These are phyloP conservation scores for Muntiacus muntjak DNA, from an alignment of 2,113 vertebrate genomes.

Conservation along the genomic window DNA sequence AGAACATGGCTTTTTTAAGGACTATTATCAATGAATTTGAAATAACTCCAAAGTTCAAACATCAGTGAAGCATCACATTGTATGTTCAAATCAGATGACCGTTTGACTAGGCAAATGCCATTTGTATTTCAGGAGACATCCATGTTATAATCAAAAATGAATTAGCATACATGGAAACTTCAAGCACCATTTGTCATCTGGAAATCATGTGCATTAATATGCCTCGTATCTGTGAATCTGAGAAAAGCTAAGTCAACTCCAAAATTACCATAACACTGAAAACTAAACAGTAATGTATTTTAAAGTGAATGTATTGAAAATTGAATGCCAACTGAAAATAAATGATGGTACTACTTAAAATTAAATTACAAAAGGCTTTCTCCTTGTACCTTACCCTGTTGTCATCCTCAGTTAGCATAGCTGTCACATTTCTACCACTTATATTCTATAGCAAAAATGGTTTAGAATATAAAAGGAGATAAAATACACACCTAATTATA, in stretches of 20 bases:
- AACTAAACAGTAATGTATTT: conserved; percentile 86
- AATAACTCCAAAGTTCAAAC: conserved; percentile 82
- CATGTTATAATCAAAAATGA: conserved; percentile 87
- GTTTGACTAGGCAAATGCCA: conserved; percentile 83
- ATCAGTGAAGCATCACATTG: conserved; percentile 79
- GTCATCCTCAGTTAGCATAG: conserved; percentile 76
- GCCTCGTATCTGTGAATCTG: conserved; percentile 76
- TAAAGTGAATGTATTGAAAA: conserved; percentile 85
- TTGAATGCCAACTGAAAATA: conserved; percentile 83
- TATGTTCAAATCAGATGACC: conserved; percentile 80
- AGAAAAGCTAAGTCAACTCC: conserved; percentile 84
- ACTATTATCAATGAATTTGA: conserved; percentile 79
- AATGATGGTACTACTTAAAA: conserved; percentile 81
- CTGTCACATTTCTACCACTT: conserved; percentile 71
- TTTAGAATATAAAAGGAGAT: conserved; percentile 68
- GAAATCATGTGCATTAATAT: conserved; percentile 80
- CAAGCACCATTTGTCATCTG: conserved; percentile 83
- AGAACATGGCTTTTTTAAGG: conserved; percentile 72
- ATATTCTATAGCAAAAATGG: conserved; percentile 60
- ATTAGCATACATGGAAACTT: conserved; percentile 84
- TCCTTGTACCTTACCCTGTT: conserved; percentile 73
- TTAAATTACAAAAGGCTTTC: conserved; percentile 80
- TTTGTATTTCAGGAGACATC: conserved; percentile 82
- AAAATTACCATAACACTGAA: conserved; percentile 83
- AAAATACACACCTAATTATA: conserved; percentile 40